Evolutionary conservation across 2,113 vertebrate genomes (phyloP).

Genomic region (Thalassoma bifasciatum): DNA sequence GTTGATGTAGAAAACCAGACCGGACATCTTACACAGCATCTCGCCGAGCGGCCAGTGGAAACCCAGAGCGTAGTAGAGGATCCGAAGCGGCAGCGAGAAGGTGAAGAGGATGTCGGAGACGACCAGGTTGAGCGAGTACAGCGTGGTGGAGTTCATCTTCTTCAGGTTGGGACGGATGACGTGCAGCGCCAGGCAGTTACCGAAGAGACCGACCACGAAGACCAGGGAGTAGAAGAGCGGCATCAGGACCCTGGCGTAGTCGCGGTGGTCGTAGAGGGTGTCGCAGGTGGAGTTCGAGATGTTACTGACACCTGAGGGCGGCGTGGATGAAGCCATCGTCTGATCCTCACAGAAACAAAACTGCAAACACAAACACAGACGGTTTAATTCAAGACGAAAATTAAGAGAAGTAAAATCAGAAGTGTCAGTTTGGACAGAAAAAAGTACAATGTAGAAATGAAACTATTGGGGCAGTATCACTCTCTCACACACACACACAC

Average conservation of each 20-base stretch:
- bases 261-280: slow-evolving; percentile 88
- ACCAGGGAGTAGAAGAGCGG: slow-evolving; percentile 88
- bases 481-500: too few species aligned
- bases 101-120: slow-evolving; percentile 95
- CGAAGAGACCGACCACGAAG: slow-evolving; percentile 88
- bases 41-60: slow-evolving; percentile 94
- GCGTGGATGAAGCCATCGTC: slow-evolving; percentile 25
- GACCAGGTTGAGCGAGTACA: slow-evolving; percentile 95
- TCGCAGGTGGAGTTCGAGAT: slow-evolving; percentile 42
- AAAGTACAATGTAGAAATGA: slow-evolving; percentile 23
- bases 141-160: slow-evolving; percentile 97
- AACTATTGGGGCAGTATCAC: background rate
- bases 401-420: background rate
- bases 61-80: slow-evolving; percentile 89
- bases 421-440: background rate
- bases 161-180: slow-evolving; percentile 93
- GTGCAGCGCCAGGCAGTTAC: slow-evolving; percentile 89
- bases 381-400: too few species aligned
- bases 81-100: slow-evolving; percentile 87
- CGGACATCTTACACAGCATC: slow-evolving; percentile 84
- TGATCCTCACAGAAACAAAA: slow-evolving; percentile 8
- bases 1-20: slow-evolving; percentile 94
- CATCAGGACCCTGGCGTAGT: slow-evolving; percentile 85
- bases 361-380: slow-evolving; percentile 36
- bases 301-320: background rate